A percentile compares a stretch with the other conserved stretches of the same genome.
Evolutionary conservation across 2,113 vertebrate species (phyloP).

Genomic region (Channa maculata): DNA sequence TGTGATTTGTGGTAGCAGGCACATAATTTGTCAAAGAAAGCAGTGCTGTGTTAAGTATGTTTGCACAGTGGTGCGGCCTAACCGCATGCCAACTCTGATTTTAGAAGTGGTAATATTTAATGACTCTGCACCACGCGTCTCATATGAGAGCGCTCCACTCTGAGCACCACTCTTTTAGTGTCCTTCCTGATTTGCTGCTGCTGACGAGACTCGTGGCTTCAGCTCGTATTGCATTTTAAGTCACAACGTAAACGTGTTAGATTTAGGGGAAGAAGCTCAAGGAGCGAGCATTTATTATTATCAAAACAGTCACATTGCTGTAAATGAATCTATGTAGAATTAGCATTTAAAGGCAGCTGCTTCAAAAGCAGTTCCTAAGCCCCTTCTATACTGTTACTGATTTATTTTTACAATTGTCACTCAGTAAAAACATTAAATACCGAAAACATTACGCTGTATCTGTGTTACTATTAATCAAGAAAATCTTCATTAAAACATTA

Average conservation of each 20-base stretch:
- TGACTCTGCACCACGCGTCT: constrained; percentile 58
- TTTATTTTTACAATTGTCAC: constrained; percentile 10
- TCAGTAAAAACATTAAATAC: background rate
- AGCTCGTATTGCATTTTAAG: constrained; percentile 61
- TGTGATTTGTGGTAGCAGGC: constrained; percentile 48
- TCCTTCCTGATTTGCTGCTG: constrained; percentile 61
- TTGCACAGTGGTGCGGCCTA: constrained; percentile 64
- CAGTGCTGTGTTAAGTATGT: constrained; percentile 65
- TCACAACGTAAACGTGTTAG: constrained; percentile 70
- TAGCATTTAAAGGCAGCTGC: background rate
- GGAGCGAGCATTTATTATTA: constrained; percentile 16
- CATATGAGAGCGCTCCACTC: constrained; percentile 58
- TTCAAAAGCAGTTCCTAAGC: constrained; percentile 7
- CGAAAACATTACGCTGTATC: constrained; percentile 10
- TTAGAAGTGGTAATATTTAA: constrained; percentile 74
- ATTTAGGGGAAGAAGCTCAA: constrained; percentile 39
- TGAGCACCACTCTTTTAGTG: constrained; percentile 35
- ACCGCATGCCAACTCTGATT: constrained; percentile 76
- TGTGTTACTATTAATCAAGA: constrained; percentile 29
- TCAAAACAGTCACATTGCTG: constrained; percentile 45
- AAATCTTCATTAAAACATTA: constrained; percentile 34
- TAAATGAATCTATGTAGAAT: constrained; percentile 18
- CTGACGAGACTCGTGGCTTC: constrained; percentile 48
- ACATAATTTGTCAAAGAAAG: constrained; percentile 66
- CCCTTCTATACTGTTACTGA: background rate